phyloP scores from a whole-genome alignment of 2,888 invertebrate species.

The Heliconius aoede region DNA sequence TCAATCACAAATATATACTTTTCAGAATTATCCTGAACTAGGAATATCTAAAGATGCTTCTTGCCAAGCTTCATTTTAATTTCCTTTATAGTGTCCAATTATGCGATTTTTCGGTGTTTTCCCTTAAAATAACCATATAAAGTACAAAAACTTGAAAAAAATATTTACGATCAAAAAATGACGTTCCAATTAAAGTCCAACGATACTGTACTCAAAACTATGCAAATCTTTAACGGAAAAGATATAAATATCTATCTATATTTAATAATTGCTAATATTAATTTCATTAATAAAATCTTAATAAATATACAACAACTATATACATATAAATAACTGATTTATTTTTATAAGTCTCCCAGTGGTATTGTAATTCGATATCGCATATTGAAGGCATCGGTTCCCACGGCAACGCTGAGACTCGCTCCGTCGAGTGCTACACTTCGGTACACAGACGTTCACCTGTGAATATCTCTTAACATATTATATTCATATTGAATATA shows the following conservation, averaged over 20 bases:
- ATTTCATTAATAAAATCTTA: background rate
- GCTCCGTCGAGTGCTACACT: conserved; percentile 22
- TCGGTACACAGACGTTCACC: conserved; percentile 21
- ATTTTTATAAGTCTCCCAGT: background rate
- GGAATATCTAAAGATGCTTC: no score
- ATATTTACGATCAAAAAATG: no score
- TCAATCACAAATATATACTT: no score
- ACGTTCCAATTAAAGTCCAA: no score
- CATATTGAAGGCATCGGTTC: conserved; percentile 8
- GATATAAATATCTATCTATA: background rate
- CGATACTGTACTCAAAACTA: no score
- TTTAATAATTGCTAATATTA: background rate
- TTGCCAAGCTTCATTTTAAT: no score
- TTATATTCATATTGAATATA: background rate
- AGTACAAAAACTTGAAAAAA: no score
- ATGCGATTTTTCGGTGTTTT: no score
- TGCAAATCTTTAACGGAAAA: background rate
- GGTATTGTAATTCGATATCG: conserved; percentile 21
- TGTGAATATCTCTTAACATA: conserved; percentile 6
- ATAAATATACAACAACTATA: background rate
- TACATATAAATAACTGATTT: background rate
- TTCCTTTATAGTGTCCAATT: no score
- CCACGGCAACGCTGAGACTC: conserved; percentile 29
- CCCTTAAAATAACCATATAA: no score
- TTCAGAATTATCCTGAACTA: no score